Percentiles rank a stretch among this genome's conserved stretches.
phyloP scores from a whole-genome alignment of 2,888 invertebrate species.

The Protonemura montana region DNA sequence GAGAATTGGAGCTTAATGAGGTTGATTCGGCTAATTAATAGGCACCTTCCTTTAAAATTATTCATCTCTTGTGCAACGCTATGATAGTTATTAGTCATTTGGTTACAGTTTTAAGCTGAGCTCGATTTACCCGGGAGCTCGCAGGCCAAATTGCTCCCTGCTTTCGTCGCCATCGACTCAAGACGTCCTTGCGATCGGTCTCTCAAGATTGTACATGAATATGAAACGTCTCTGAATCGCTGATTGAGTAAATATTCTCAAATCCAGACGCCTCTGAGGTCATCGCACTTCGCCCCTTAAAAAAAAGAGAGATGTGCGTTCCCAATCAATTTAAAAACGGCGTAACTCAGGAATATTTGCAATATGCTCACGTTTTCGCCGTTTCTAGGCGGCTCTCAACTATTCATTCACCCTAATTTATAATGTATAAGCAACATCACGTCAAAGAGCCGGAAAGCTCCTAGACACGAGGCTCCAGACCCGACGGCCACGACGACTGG shows the following conservation, averaged over 20 bases:
- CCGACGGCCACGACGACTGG: neutral
- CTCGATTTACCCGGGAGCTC: neutral
- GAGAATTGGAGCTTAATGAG: slow-evolving; percentile 47
- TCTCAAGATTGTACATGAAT: neutral
- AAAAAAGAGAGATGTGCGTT: neutral
- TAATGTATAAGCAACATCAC: neutral
- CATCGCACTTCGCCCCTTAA: neutral
- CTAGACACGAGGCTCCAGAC: no score
- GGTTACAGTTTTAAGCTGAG: neutral
- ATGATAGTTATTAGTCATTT: slow-evolving; percentile 31
- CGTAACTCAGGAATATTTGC: neutral
- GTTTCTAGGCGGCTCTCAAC: neutral
- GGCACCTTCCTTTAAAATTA: slow-evolving; percentile 42
- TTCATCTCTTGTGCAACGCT: slow-evolving; percentile 33
- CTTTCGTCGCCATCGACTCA: neutral
- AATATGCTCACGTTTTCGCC: neutral
- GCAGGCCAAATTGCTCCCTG: neutral
- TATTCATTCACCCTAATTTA: neutral
- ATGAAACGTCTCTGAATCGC: neutral
- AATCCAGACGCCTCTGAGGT: neutral
- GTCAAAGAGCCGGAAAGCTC: no score
- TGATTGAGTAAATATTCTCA: neutral
- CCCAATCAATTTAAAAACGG: neutral
- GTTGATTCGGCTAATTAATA: slow-evolving; percentile 46
- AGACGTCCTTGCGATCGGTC: neutral